A percentile compares a stretch with the other conserved stretches of the same genome.
Evolutionary conservation across 2,888 invertebrate species (phyloP).

Genomic region (Scaptomyza tumidula): DNA sequence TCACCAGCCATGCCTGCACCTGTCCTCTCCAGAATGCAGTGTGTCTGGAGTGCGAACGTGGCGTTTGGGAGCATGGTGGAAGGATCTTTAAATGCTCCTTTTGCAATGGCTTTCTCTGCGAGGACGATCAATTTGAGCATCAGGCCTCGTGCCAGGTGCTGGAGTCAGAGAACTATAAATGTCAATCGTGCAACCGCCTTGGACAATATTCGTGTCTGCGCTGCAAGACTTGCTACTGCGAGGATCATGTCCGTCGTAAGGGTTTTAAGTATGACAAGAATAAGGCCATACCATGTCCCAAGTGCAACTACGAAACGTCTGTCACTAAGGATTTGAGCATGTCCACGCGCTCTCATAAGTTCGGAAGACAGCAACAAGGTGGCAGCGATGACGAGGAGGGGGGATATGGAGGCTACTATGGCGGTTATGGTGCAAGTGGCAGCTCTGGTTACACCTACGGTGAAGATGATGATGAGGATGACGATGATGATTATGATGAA

Average conservation of each 20-base stretch:
- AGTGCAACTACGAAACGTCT: constrained; percentile 96
- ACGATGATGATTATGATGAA: constrained; percentile 71
- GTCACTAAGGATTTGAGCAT: constrained; percentile 97
- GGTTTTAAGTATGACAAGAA: constrained; percentile 95
- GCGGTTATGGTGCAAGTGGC: constrained; percentile 85
- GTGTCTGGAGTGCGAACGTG: constrained; percentile 96
- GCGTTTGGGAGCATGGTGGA: constrained; percentile 98
- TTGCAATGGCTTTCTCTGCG: constrained; percentile 93
- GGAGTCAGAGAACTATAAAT: constrained; percentile 97
- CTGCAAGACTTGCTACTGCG: constrained; percentile 98
- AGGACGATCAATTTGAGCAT: constrained; percentile 88
- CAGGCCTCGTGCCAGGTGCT: constrained; percentile 98
- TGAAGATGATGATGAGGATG: constrained; percentile 71
- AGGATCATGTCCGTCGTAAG: constrained; percentile 96
- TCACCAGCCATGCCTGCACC: constrained; percentile 94
- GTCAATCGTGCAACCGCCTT: constrained; percentile 97
- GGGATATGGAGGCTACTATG: constrained; percentile 85
- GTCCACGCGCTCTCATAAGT: constrained; percentile 96
- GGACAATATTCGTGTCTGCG: constrained; percentile 98
- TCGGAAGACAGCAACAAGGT: constrained; percentile 92
- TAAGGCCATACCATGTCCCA: constrained; percentile 95
- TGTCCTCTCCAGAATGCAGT: constrained; percentile 95
- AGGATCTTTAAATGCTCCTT: constrained; percentile 96
- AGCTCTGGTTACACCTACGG: constrained; percentile 85
- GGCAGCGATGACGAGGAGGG: constrained; percentile 88